Evolutionary conservation across 2,888 invertebrate species (phyloP).

Genomic region (Lathronympha strigana): DNA sequence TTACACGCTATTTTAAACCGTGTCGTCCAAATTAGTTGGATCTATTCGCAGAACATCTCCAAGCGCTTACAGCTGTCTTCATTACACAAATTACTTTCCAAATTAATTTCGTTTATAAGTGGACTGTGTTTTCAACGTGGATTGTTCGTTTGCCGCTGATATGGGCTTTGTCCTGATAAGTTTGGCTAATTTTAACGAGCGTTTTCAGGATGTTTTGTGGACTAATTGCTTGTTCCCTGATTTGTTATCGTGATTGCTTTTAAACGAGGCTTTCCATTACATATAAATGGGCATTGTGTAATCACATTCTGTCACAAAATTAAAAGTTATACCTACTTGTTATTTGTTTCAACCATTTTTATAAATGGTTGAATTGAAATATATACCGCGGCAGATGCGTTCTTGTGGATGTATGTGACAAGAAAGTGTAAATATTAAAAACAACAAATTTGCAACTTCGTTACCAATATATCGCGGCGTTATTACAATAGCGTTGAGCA

Average conservation of each 20-base stretch:
- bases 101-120: slow-evolving; percentile 65
- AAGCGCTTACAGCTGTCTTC: slow-evolving; percentile 58
- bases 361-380: too few relatives aligned
- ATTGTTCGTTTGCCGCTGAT: slow-evolving; percentile 31
- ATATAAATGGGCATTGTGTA: background rate
- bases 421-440: too few relatives aligned
- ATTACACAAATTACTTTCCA: slow-evolving; percentile 64
- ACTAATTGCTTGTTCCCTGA: slow-evolving; percentile 24
- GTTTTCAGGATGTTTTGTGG: slow-evolving; percentile 8
- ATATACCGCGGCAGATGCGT: too few relatives aligned
- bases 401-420: too few relatives aligned
- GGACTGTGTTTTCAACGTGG: slow-evolving; percentile 47
- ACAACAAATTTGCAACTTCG: too few relatives aligned
- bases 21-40: slow-evolving; percentile 81
- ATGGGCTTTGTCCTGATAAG: slow-evolving; percentile 29
- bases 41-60: slow-evolving; percentile 74
- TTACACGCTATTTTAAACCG: slow-evolving; percentile 80
- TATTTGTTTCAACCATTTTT: too few relatives aligned
- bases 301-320: too few relatives aligned
- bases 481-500: too few relatives aligned
- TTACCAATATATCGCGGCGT: too few relatives aligned
- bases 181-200: slow-evolving; percentile 3
- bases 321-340: too few relatives aligned
- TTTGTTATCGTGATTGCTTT: slow-evolving; percentile 1
- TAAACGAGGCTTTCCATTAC: background rate